Conservation (phyloP, 2,888 invertebrate species). For the Ochropleura plecta region DNA sequence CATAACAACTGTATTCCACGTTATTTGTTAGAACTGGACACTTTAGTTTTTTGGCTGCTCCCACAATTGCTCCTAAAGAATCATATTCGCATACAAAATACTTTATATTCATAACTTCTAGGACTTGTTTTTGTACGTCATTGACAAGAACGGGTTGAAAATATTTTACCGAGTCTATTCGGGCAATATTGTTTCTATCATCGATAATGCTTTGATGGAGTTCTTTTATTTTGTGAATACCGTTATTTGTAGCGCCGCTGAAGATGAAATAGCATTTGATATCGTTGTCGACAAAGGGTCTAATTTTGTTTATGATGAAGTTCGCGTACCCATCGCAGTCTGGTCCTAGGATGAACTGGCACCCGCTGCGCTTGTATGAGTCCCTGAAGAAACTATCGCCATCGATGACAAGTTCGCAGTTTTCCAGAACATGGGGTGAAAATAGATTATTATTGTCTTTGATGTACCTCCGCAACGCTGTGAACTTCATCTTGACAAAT, state of each 20-base stretch:
- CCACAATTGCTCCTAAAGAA: conserved; percentile 62
- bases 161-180: conserved; percentile 2
- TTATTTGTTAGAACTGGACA: conserved; percentile 70
- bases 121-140: conserved; percentile 62
- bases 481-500: conserved; percentile 45
- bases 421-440: conserved; percentile 21
- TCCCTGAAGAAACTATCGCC: conserved; percentile 56
- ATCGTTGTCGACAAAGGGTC: conserved; percentile 19
- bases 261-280: conserved; percentile 59
- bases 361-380: conserved; percentile 65
- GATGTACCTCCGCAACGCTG: conserved; percentile 50
- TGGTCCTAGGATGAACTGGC: conserved; percentile 62
- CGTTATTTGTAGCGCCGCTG: conserved; percentile 45
- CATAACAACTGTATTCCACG: conserved; percentile 66
- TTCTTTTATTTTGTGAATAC: conserved; percentile 20
- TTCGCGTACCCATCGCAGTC: conserved; percentile 60
- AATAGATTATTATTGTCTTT: conserved; percentile 12
- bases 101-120: conserved; percentile 65
- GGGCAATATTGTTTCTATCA: background rate
- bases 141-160: conserved; percentile 56
- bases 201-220: conserved; percentile 46
- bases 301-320: conserved; percentile 41
- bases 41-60: conserved; percentile 60
- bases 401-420: conserved; percentile 59
- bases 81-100: conserved; percentile 68